Evolutionary conservation across 2,797 vertebrate species (phyloP), one percentile per base, ranked within the genome.

Genomic region (Sebastes itinus): DNA sequence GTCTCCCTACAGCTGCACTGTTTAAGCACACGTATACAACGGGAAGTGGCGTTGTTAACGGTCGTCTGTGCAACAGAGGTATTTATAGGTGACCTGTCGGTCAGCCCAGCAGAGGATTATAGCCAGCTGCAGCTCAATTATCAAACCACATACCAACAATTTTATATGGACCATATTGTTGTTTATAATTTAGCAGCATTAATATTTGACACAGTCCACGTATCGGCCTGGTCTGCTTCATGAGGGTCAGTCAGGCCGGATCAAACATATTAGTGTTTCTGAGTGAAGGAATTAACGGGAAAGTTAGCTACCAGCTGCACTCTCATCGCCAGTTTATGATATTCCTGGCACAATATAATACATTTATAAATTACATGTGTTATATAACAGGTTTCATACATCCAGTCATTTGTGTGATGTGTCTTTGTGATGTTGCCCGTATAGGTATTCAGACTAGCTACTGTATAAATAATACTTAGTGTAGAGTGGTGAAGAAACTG

Each of bases 41-140:
- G 82, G 78, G 92, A 91, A 91, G 62, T 79, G 80, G 72, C 49
- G 32, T 77, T 85, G 82, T 89, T 91, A 88, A 90, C 66, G 80
- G 81, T 90, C 69, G 78, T 83, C 86, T 72, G 86, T 81, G 82
- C 88, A 92, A 82, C 86, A 75, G 77, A 82, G 66, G 89, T 92
- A 91, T 92, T 93, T 92, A 93, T 91, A 82, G 89, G 83, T 89
- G 89, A 93, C 92, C 93, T 73, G 22, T 87, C 20, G 81, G 89
- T 90, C 90, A 78, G 78, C 79, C 25, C 80, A 81, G 62, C 23
- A 1, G 83, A 77, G 81, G 80, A 82, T 91, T 88, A 89, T 73
- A 88, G 69, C 83, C 92, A 89, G 92, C 90, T 94, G 91, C 86
- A 83, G 83, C 89, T 88, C 80, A 79, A 87, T 90, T 87, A 91